Conservation (phyloP, 1,140 invertebrate species). For the Lordiphosa clarofinis region DNA sequence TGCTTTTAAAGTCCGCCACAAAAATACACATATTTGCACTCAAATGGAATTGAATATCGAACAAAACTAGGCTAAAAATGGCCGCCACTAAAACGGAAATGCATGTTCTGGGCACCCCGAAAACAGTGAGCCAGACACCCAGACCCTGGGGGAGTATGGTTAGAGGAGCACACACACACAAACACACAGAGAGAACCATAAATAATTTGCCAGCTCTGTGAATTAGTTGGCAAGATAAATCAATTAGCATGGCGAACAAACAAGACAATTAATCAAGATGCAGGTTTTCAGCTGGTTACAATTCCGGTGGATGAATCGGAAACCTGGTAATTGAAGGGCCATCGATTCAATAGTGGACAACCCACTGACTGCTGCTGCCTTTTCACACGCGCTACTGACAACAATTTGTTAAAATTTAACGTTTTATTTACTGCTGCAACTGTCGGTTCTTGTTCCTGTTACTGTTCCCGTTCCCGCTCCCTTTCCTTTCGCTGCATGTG, state of each 20-base stretch:
- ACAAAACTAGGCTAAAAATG: conserved; percentile 35
- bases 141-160: no score
- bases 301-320: conserved; percentile 12
- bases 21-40: conserved; percentile 72
- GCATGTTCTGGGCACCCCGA: conserved; percentile 17
- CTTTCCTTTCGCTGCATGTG: conserved; percentile 11
- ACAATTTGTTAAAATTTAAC: conserved; percentile 77
- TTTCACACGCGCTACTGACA: conserved; percentile 55
- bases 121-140: background rate
- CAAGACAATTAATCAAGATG: conserved; percentile 74
- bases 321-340: conserved; percentile 68
- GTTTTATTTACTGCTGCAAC: conserved; percentile 67
- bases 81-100: conserved; percentile 46
- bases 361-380: conserved; percentile 26
- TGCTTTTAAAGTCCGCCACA: conserved; percentile 23
- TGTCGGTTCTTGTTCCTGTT: conserved; percentile 21
- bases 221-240: conserved; percentile 71
- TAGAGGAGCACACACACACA: no score
- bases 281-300: conserved; percentile 16
- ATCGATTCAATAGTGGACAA: conserved; percentile 43
- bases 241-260: conserved; percentile 63
- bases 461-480: background rate
- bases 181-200: conserved; percentile 15
- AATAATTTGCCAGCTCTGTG: conserved; percentile 50
- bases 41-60: conserved; percentile 68